Base-by-base conservation (phyloP, 2,113 vertebrate genomes). In the Larimichthys polyactis region DNA sequence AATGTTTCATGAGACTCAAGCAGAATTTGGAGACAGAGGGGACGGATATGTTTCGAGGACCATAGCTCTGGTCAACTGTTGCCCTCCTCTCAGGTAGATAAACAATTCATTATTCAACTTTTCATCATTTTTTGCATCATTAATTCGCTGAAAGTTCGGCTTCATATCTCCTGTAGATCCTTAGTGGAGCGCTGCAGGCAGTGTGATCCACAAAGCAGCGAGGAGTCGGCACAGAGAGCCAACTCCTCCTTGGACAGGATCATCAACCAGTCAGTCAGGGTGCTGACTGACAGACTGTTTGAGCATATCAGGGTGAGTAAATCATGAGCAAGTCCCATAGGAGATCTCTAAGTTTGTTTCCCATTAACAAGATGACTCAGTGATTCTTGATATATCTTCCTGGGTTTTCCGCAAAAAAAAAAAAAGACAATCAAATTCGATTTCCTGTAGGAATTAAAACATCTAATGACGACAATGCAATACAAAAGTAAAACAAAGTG, bases 21-120 rank as follows among this genome's bases (percentile, higher is more conserved):
- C 93, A 19, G 95, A 96, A n/a, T 93, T 93, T 15, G 91, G 93
- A 54, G 94, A 96, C 1, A 44, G 86, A 0, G 89, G 95, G 0
- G 94, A 97, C 0, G 83, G 93, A 86, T 97, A 96, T 14, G 86
- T 96, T 75, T 87, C 94, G 79, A 94, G 94, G 22, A 97, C 96
- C 68, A 97, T 97, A 4, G 85, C 94, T 40, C 86, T 97, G 59
- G 97, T 96, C 87, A 99, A 99, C 93, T 97, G 96, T 57, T 96
- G 97, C 4, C 96, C 97, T 19, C 95, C 96, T 4, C 95, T 98
- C 88, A 95, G 96, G 97, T 95, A 76, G 4, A 72, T 19, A 27
- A 19, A 24, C 0, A 15, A 4, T 19, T 68, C 20, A 29, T 27
- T 12, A 32, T 67, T 66, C 19, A 24, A 22, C n/a, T 59, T 75